Conservation (phyloP, 2,113 vertebrate genomes). For the Pseudonaja textilis region DNA sequence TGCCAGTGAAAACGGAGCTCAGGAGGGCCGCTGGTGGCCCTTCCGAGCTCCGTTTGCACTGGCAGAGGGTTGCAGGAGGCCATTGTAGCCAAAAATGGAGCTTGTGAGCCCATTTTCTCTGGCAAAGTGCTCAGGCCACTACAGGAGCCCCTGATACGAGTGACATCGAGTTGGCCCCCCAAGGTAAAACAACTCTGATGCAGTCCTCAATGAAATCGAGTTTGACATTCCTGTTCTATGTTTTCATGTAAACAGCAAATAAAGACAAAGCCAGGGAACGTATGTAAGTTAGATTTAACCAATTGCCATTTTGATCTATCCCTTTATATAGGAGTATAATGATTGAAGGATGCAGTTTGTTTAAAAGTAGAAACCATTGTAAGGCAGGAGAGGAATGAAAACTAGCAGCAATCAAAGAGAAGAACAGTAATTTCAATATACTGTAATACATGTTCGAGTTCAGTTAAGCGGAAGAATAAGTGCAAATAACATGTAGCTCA, state of each 20-base stretch:
- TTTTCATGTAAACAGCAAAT: not conserved
- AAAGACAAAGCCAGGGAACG: not conserved
- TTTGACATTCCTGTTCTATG: not conserved
- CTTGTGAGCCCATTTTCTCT: no score
- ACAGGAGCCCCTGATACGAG: no score
- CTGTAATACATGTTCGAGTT: not conserved
- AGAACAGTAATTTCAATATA: not conserved
- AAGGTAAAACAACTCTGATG: no score
- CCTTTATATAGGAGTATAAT: not conserved
- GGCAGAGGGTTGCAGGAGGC: no score
- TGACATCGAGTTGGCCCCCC: no score
- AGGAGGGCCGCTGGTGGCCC: no score
- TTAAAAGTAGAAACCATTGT: not conserved
- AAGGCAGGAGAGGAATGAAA: not conserved
- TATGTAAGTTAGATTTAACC: not conserved
- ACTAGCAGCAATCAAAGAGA: not conserved
- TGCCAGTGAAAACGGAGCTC: no score
- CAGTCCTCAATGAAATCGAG: no score
- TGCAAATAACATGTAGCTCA: not conserved
- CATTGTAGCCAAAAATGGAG: no score
- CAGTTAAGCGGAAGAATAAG: not conserved
- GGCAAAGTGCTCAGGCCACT: no score
- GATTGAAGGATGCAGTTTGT: not conserved
- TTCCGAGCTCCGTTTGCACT: no score
- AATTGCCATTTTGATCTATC: not conserved